A percentile compares a stretch with the other conserved stretches of the same genome.
These are phyloP conservation scores for Melangyna quadrimaculata DNA, from an alignment of 2,888 invertebrate genomes.

Conservation along the genomic window DNA sequence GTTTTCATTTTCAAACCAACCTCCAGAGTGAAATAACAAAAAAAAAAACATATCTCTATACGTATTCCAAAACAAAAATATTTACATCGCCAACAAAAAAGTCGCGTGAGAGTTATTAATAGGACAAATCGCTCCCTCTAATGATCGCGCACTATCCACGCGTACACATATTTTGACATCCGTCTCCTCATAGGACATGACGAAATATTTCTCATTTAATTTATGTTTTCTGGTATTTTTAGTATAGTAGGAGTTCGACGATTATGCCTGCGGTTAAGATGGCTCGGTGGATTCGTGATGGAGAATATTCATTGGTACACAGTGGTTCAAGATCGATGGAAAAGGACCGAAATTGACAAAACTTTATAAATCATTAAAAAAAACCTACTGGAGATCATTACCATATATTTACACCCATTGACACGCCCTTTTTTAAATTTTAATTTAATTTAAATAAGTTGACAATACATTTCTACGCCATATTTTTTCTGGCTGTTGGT, in stretches of 20 bases:
- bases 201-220: conserved; percentile 68
- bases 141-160: conserved; percentile 9
- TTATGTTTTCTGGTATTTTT: conserved; percentile 68
- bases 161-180: conserved; percentile 70
- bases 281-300: not conserved
- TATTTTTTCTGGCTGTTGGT: too few species aligned
- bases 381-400: too few species aligned
- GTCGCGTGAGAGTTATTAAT: conserved; percentile 63
- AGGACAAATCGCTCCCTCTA: conserved; percentile 41
- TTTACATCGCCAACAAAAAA: conserved; percentile 56
- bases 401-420: not conserved
- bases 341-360: not conserved
- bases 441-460: too few species aligned
- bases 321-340: not conserved
- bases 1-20: not conserved
- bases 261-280: conserved; percentile 45
- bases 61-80: conserved; percentile 51
- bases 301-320: not conserved
- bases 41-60: not conserved
- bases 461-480: too few species aligned
- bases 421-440: too few species aligned
- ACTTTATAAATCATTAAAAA: too few species aligned
- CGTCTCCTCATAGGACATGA: conserved; percentile 68
- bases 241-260: conserved; percentile 68
- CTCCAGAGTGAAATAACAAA: not conserved